Percentiles rank a stretch among this genome's conserved stretches.
Evolutionary conservation across 2,797 vertebrate genomes (phyloP).

Genomic region (Acanthopagrus latus): DNA sequence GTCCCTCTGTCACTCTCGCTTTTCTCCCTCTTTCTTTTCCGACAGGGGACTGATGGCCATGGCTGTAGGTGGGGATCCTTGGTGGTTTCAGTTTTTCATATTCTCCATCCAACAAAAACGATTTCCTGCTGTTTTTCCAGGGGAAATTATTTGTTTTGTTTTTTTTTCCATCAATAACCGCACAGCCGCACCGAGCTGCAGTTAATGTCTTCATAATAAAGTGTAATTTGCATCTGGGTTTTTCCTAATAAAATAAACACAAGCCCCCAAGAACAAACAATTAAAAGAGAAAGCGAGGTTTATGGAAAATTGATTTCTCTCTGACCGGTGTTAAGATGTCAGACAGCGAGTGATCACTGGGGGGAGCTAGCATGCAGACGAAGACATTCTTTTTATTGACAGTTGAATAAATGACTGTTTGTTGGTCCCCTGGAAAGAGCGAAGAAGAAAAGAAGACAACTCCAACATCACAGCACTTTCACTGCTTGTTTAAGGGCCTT

Average conservation of each 20-base stretch:
- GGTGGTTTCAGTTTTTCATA: neutral
- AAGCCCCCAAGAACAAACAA: neutral
- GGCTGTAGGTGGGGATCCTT: neutral
- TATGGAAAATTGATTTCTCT: constrained; percentile 27
- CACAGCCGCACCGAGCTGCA: neutral
- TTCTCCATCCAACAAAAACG: constrained; percentile 4
- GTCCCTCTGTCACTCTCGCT: neutral
- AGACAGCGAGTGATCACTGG: constrained; percentile 75
- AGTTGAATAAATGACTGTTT: constrained; percentile 46
- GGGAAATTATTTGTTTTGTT: neutral
- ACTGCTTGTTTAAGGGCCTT: constrained; percentile 25
- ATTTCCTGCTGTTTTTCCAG: constrained; percentile 1
- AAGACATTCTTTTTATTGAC: constrained; percentile 51
- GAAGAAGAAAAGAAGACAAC: constrained; percentile 7
- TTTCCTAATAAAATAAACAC: constrained; percentile 13
- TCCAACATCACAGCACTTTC: constrained; percentile 16
- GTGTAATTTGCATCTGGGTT: constrained; percentile 2
- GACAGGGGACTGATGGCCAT: constrained; percentile 11
- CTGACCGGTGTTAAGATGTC: constrained; percentile 40
- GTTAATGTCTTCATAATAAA: constrained; percentile 11
- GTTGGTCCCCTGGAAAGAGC: constrained; percentile 1
- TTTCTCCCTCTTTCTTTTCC: constrained; percentile 4
- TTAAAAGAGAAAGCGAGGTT: neutral
- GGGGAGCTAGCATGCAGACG: constrained; percentile 77
- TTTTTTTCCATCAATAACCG: neutral